These are phyloP conservation scores for Phalera bucephala DNA, from an alignment of 2,888 invertebrate genomes.

Conservation along the genomic window DNA sequence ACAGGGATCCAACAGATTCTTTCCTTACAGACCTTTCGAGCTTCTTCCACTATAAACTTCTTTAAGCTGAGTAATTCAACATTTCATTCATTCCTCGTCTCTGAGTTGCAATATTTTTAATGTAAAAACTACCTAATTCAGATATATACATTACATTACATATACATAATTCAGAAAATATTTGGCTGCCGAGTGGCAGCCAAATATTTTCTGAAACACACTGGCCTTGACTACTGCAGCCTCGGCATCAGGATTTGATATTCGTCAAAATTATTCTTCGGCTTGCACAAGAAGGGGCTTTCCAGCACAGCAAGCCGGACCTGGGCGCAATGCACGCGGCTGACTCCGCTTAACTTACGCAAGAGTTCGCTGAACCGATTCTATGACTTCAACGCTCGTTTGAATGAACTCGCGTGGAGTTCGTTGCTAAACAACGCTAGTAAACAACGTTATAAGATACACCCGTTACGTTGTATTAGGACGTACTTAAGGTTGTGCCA, in stretches of 20 bases:
- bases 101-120: too few species aligned
- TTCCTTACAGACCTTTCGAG: too few species aligned
- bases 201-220: too few species aligned
- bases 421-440: slow-evolving; percentile 23
- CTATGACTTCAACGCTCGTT: slow-evolving; percentile 25
- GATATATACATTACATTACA: too few species aligned
- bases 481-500: too few species aligned
- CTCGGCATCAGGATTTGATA: slow-evolving; percentile 31
- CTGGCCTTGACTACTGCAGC: slow-evolving; percentile 4
- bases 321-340: slow-evolving; percentile 41
- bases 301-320: slow-evolving; percentile 63
- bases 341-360: slow-evolving; percentile 45
- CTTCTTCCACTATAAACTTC: too few species aligned
- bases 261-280: slow-evolving; percentile 17
- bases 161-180: too few species aligned
- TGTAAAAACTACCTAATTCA: too few species aligned
- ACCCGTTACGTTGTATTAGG: not conserved
- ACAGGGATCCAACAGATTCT: too few species aligned
- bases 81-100: too few species aligned
- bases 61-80: too few species aligned
- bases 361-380: slow-evolving; percentile 74
- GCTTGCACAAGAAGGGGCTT: slow-evolving; percentile 72
- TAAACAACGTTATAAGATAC: not conserved
- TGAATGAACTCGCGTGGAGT: slow-evolving; percentile 30
- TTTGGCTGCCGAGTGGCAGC: too few species aligned